phyloP scores from a whole-genome alignment of 2,888 invertebrate genomes.

The Empis stercorea region DNA sequence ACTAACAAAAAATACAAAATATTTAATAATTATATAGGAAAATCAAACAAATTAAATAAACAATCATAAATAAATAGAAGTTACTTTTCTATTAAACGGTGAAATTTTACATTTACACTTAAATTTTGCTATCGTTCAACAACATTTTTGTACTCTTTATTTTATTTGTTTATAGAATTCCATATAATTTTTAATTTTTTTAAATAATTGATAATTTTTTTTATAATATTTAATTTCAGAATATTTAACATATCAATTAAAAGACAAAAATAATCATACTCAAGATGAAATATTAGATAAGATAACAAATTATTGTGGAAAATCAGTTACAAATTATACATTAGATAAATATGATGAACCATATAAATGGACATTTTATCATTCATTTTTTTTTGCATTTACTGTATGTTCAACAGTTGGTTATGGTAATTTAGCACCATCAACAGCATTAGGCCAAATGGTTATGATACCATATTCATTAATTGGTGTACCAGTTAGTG shows the following conservation, averaged over 20 bases:
- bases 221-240: conserved; percentile 20
- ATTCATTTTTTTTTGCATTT: conserved; percentile 81
- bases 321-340: conserved; percentile 53
- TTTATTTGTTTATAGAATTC: no score
- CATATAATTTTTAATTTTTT: no score
- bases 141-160: no score
- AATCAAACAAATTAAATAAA: no score
- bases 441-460: conserved; percentile 63
- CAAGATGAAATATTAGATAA: conserved; percentile 35
- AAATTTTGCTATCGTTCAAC: no score
- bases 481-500: conserved; percentile 48
- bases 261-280: conserved; percentile 22
- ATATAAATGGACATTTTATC: conserved; percentile 77
- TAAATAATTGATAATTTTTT: no score
- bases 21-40: no score
- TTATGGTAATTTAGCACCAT: conserved; percentile 81
- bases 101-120: no score
- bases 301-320: conserved; percentile 60
- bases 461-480: conserved; percentile 80
- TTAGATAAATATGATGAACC: conserved; percentile 47
- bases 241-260: conserved; percentile 26
- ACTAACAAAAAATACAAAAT: no score
- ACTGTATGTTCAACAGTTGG: conserved; percentile 88
- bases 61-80: no score
- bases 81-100: no score